These are phyloP conservation scores for Hippocampus abdominalis DNA, from an alignment of 2,113 vertebrate species.

Conservation along the genomic window DNA sequence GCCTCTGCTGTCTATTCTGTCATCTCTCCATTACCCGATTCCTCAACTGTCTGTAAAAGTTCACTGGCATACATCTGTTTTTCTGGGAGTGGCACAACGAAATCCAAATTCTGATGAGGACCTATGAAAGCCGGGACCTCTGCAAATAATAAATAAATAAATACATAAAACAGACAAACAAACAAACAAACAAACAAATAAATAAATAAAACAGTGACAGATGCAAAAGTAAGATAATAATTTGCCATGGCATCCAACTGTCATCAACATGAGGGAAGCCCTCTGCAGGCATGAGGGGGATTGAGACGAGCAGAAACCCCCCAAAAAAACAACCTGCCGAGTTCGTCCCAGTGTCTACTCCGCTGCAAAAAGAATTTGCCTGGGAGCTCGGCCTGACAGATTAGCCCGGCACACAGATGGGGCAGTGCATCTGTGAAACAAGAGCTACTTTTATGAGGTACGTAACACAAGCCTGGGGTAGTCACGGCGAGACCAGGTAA, in stretches of 20 bases:
- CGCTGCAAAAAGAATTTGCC: constrained; percentile 77
- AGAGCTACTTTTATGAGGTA: constrained; percentile 75
- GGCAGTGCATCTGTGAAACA: constrained; percentile 75
- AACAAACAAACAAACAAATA: too few species aligned
- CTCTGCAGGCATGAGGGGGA: constrained; percentile 52
- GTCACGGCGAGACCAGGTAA: constrained; percentile 76
- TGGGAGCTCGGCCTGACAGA: constrained; percentile 79
- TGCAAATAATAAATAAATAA: constrained; percentile 6
- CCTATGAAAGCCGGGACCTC: constrained; percentile 52
- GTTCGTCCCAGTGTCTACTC: constrained; percentile 71
- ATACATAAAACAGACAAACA: too few species aligned
- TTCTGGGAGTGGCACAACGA: constrained; percentile 55
- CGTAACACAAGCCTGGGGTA: constrained; percentile 78
- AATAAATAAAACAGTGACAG: constrained; percentile 40
- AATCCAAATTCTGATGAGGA: constrained; percentile 54
- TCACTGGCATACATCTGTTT: constrained; percentile 56
- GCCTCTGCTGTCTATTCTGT: constrained; percentile 35
- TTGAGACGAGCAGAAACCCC: constrained; percentile 27
- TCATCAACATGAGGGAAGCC: constrained; percentile 62
- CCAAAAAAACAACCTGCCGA: constrained; percentile 27
- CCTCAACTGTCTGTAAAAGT: constrained; percentile 67
- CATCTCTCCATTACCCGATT: constrained; percentile 65
- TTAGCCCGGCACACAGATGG: constrained; percentile 69
- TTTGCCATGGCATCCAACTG: constrained; percentile 55
- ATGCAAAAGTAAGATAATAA: constrained; percentile 47